Evolutionary conservation across 2,113 vertebrate genomes (phyloP), one percentile per base, ranked within the genome.

Genomic region (Odobenus rosmarus): DNA sequence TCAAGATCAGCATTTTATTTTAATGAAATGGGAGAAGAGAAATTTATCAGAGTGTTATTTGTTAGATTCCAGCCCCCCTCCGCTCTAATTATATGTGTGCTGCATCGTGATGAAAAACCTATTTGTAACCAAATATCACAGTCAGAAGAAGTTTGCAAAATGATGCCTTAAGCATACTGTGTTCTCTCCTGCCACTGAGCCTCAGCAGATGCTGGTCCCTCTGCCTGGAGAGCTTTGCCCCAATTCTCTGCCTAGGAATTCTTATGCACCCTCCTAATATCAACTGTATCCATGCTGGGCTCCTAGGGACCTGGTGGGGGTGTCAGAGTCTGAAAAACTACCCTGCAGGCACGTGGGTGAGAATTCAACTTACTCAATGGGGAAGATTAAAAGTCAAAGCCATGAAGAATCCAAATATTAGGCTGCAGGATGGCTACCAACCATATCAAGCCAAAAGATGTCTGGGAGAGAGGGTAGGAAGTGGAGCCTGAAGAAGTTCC

Each of bases 1-100:
- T 55, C 28, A 76, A 93, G 88, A 77, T 84, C 33, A 96, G 80
- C 83, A 71, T 82, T 96, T 79, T 71, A 69, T 86, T 89, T 79
- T 89, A 91, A 96, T 71, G 51, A 94, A 95, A 94, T 33, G 39
- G 21, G 21, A 85, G 14, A 69, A 79, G 12, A 84, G 59, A 90
- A 55, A 86, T 49, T 71, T 15, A 61, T n/a, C 24, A 42, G 24
- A 82, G 13, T 46, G 14, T 33, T 57, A 95, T 82, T 59, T 81
- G 49, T 69, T 62, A 92, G 53, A 77, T 61, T 82, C 24, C 23
- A 46, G 7, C 16, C 85, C 24, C 53, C 61, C 74, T 72, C 74
- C 77, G 42, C 5, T 46, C 46, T 46, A 86, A 31, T 80, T 42
- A 39, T 53, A 16, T 49, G 59, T 51, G 7, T 19, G 39, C 33